These are phyloP conservation scores for Marronus borbonicus DNA, from an alignment of 2,888 invertebrate species.

Conservation along the genomic window DNA sequence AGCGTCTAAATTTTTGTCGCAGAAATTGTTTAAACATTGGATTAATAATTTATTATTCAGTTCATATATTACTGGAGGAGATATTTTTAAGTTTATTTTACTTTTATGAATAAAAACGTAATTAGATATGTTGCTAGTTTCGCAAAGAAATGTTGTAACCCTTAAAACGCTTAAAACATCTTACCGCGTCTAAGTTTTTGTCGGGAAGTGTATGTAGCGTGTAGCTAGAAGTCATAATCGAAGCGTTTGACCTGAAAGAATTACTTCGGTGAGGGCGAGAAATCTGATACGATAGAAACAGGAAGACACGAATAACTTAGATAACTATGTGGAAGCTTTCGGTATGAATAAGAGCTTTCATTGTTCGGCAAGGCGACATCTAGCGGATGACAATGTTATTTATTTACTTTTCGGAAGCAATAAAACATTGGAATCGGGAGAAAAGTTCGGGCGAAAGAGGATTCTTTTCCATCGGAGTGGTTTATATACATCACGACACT, in stretches of 20 bases:
- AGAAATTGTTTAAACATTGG: too few relatives aligned
- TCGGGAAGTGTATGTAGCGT: neutral
- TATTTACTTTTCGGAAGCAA: constrained; percentile 49
- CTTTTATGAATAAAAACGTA: too few relatives aligned
- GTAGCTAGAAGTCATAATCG: constrained; percentile 22
- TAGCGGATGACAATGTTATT: constrained; percentile 48
- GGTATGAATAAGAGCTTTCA: constrained; percentile 45
- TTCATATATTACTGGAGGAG: too few relatives aligned
- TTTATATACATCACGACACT: constrained; percentile 40
- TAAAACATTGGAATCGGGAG: constrained; percentile 40
- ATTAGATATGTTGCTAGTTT: too few relatives aligned
- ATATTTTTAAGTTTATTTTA: too few relatives aligned
- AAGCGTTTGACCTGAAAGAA: constrained; percentile 32
- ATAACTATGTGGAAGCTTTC: constrained; percentile 43
- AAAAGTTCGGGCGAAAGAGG: constrained; percentile 38
- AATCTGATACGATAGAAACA: constrained; percentile 28
- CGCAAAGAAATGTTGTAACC: too few relatives aligned
- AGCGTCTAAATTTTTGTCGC: too few relatives aligned
- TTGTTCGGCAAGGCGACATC: constrained; percentile 40
- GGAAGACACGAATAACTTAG: constrained; percentile 39
- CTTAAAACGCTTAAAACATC: too few relatives aligned
- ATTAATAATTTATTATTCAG: too few relatives aligned
- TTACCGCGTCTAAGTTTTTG: too few relatives aligned
- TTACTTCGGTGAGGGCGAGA: constrained; percentile 24
- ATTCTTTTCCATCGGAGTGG: constrained; percentile 41